A percentile compares a stretch with the other conserved stretches of the same genome.
Conservation (phyloP, 2,113 vertebrate species). For the Heterochromis multidens region DNA sequence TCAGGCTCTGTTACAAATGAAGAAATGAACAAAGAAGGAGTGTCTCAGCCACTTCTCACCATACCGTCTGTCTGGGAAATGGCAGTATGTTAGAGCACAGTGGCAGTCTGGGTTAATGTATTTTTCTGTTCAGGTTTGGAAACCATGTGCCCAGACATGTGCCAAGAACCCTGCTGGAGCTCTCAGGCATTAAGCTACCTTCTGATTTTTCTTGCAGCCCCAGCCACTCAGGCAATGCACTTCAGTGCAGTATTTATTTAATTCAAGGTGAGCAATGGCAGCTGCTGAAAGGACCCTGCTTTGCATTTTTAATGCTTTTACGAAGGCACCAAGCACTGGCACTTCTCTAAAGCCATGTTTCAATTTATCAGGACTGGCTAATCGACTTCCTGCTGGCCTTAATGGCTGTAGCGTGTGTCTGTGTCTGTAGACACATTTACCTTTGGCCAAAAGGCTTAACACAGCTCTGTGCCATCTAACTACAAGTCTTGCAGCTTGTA, state of each 20-base stretch:
- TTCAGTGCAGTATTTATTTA: conserved; percentile 70
- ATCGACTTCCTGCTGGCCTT: conserved; percentile 63
- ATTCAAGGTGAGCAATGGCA: conserved; percentile 59
- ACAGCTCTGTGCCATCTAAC: background rate
- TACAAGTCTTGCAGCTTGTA: background rate
- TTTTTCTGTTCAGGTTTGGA: conserved; percentile 34
- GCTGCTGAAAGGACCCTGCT: conserved; percentile 62
- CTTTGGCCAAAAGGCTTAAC: conserved; percentile 3
- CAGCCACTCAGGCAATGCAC: conserved; percentile 28
- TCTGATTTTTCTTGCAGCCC: conserved; percentile 24
- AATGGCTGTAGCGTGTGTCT: background rate
- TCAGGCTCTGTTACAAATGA: conserved; percentile 20
- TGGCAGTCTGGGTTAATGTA: conserved; percentile 40
- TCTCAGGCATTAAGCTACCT: conserved; percentile 60
- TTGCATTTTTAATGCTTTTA: conserved; percentile 76
- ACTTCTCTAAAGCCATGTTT: conserved; percentile 67
- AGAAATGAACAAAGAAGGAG: conserved; percentile 21
- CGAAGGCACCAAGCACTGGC: conserved; percentile 51
- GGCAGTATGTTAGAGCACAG: background rate
- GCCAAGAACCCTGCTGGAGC: conserved; percentile 40
- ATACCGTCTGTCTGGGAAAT: conserved; percentile 8
- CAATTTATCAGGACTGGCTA: conserved; percentile 68
- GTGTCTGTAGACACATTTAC: background rate
- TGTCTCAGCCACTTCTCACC: background rate
- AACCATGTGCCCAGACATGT: conserved; percentile 28